These are phyloP conservation scores for Epinephelus awoara DNA, from an alignment of 2,797 vertebrate genomes.

Conservation along the genomic window DNA sequence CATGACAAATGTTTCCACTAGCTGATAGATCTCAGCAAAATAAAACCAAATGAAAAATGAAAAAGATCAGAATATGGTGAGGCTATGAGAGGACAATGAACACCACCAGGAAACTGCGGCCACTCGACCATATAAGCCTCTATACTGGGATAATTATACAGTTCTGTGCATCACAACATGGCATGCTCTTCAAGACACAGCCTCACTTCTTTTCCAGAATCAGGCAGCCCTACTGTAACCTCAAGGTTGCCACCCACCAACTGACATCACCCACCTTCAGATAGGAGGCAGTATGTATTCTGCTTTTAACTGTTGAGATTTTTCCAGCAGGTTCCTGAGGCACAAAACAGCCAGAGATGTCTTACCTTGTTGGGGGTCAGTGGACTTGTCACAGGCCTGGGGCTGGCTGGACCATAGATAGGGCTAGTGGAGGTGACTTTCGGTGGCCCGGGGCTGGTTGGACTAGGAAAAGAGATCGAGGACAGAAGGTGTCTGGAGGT, in stretches of 20 bases:
- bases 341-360: slow-evolving; percentile 21
- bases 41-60: neutral
- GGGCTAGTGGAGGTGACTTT: slow-evolving; percentile 44
- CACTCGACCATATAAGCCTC: neutral
- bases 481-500: slow-evolving; percentile 15
- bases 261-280: neutral
- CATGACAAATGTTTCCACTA: neutral
- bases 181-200: neutral
- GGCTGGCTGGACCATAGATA: slow-evolving; percentile 42
- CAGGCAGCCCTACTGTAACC: neutral
- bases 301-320: neutral
- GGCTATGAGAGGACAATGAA: neutral
- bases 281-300: neutral
- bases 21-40: neutral
- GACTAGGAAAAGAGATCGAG: slow-evolving; percentile 54
- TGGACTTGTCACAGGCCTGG: slow-evolving; percentile 32
- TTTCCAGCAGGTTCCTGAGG: neutral
- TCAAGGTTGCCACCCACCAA: neutral
- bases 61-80: neutral
- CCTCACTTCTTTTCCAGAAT: neutral
- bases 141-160: neutral
- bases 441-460: slow-evolving; percentile 56
- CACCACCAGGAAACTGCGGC: neutral
- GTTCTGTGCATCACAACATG: neutral
- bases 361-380: slow-evolving; percentile 73